Evolutionary conservation across 2,888 invertebrate species (phyloP).

Genomic region (Urechis unicinctus): DNA sequence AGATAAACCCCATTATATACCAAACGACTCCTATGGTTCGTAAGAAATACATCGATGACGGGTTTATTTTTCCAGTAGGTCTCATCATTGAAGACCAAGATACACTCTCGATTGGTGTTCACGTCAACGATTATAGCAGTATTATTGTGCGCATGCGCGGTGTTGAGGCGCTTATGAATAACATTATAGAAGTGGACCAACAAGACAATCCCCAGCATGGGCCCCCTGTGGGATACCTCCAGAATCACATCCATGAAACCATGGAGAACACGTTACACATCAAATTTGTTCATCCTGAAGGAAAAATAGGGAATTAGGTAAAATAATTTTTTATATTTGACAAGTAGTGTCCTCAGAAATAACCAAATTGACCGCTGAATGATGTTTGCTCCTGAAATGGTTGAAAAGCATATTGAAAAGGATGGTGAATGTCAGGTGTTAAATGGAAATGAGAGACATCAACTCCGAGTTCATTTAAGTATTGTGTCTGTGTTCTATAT

Average conservation of each 20-base stretch:
- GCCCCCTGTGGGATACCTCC: slow-evolving; percentile 21
- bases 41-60: slow-evolving; percentile 23
- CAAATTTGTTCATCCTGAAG: slow-evolving; percentile 1
- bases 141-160: slow-evolving; percentile 23
- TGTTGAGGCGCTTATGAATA: slow-evolving; percentile 14
- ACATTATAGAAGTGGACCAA: slow-evolving; percentile 17
- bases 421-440: no score
- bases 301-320: no score
- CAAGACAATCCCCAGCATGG: slow-evolving; percentile 11
- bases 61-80: slow-evolving; percentile 29
- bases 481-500: no score
- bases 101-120: slow-evolving; percentile 23
- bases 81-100: slow-evolving; percentile 23
- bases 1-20: slow-evolving; percentile 21
- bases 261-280: slow-evolving; percentile 9
- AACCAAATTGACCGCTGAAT: no score
- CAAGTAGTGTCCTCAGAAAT: no score
- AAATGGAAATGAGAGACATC: no score
- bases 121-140: slow-evolving; percentile 27
- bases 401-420: no score
- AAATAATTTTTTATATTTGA: no score
- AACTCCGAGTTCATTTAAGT: no score
- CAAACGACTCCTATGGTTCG: slow-evolving; percentile 24
- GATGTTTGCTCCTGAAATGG: no score
- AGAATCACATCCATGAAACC: slow-evolving; percentile 23